Percentiles rank a stretch among this genome's conserved stretches.
These are phyloP conservation scores for Scytalopus superciliaris DNA, from an alignment of 2,113 vertebrate genomes.

Conservation along the genomic window DNA sequence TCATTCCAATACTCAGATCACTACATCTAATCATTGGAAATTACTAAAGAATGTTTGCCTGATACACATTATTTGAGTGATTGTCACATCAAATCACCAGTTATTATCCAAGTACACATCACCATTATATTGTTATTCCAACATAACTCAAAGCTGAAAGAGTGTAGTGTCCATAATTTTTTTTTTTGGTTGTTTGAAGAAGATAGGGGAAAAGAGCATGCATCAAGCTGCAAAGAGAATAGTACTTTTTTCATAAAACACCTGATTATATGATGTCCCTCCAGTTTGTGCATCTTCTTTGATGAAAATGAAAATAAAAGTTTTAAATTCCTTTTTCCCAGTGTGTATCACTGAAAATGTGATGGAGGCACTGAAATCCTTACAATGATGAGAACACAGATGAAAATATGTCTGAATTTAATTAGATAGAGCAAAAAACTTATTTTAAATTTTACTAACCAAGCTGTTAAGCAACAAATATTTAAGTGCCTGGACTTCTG, in stretches of 20 bases:
- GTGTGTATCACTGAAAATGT: not conserved
- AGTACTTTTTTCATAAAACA: not conserved
- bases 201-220: not conserved
- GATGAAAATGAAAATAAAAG: not conserved
- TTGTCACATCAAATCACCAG: not conserved
- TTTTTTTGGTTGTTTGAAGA: not conserved
- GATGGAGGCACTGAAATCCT: not conserved
- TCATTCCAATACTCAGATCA: not conserved
- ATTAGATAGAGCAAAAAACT: not conserved
- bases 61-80: not conserved
- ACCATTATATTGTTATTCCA: not conserved
- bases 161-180: not conserved
- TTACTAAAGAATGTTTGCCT: not conserved
- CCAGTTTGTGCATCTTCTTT: not conserved
- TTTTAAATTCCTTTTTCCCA: not conserved
- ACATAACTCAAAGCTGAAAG: not conserved
- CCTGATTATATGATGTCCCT: not conserved
- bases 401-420: not conserved
- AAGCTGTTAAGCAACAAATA: not conserved
- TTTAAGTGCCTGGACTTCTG: not conserved
- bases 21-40: slow-evolving; percentile 17
- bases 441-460: not conserved
- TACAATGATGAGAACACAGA: not conserved
- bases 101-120: not conserved
- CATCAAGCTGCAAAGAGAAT: not conserved